Evolutionary conservation across 2,888 invertebrate species (phyloP).

Genomic region (Nezara viridula): DNA sequence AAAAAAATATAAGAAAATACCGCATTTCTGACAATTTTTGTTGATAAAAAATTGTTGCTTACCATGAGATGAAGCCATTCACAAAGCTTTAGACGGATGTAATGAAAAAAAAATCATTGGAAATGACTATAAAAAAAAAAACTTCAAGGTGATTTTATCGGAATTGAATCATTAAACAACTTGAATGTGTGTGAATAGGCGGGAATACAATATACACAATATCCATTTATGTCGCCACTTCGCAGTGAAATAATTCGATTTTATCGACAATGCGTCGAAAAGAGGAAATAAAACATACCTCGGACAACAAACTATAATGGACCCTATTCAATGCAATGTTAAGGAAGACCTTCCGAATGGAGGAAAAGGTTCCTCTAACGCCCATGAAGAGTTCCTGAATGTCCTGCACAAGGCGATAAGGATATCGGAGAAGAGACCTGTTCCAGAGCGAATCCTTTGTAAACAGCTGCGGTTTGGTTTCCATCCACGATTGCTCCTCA

Average conservation of each 20-base stretch:
- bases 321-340: background rate
- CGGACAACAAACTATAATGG: background rate
- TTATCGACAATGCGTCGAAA: background rate
- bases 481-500: background rate
- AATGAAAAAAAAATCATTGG: too few relatives aligned
- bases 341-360: background rate
- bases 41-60: too few relatives aligned
- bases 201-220: background rate
- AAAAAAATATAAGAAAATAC: too few relatives aligned
- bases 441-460: background rate
- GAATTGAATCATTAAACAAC: background rate
- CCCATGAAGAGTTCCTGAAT: background rate
- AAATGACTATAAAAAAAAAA: background rate
- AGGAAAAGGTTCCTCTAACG: background rate
- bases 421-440: background rate
- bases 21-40: too few relatives aligned
- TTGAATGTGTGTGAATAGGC: background rate
- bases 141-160: background rate
- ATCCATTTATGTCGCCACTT: background rate
- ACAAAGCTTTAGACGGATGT: too few relatives aligned
- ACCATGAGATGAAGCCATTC: too few relatives aligned
- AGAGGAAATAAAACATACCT: background rate
- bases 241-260: background rate
- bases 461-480: constrained; percentile 47
- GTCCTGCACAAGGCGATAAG: background rate